Evolutionary conservation across 2,888 invertebrate genomes (phyloP), one percentile per base, ranked within the genome.

Genomic region (Augochlorella aurata): DNA sequence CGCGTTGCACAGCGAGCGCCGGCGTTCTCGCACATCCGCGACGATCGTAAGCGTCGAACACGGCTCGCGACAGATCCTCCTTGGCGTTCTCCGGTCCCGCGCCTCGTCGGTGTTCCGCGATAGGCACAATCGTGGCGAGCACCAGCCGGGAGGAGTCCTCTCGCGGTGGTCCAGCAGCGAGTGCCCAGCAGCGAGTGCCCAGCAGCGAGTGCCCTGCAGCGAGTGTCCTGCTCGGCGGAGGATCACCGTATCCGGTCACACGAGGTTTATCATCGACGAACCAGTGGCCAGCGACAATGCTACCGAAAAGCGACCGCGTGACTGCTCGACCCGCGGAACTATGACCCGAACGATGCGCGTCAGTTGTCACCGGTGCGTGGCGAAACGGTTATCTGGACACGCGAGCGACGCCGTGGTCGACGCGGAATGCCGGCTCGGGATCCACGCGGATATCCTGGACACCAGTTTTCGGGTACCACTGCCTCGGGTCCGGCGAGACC

Each of bases 1-100:
- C 89, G 87, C 86, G 88, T 89, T 69, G 83, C 85, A 85, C 85
- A 72, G 77, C 85, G 69, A 58, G n/a, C 81, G 77, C 38, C 79
- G 65, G 63, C 77, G 68, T 76, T 49, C 66, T 78, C 73, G 77
- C 81, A 74, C 83, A 83, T 76, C 69, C 79, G 72, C 49, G 68
- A 78, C 18, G 63, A 44, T 77, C 77, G 69, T 66, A 49, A 52
- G 63, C 50, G 54, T 69, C 73, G 65, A 75, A 18, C 50, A 72
- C 78, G 69, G 63, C 77, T 77, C 71, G 76, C 74, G 77, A 76
- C 74, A 50, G 78, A 83, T 80, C 79, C 66, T 5, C 81, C 0
- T 21, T 47, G 14, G n/a, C 38, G n/a, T 63, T 63, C 24, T 14
- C 29, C 14, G 14, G 24, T 50, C 4, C 50, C 58, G n/a, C 47